Percentiles rank a stretch among this genome's conserved stretches.
These are phyloP conservation scores for Omphaloscelis lunosa DNA, from an alignment of 2,888 invertebrate species.

Conservation along the genomic window DNA sequence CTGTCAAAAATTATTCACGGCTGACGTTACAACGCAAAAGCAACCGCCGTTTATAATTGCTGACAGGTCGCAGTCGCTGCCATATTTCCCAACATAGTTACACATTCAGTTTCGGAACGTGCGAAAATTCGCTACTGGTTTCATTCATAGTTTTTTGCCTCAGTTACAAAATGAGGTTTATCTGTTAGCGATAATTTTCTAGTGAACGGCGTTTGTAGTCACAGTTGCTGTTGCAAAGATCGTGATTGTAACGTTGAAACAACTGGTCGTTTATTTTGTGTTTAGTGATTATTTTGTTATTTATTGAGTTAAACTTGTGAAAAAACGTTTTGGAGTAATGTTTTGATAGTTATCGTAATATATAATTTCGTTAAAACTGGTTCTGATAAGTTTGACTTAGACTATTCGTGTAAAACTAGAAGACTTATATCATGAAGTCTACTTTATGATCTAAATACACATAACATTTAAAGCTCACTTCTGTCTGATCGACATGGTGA, in stretches of 20 bases:
- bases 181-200: slow-evolving; percentile 51
- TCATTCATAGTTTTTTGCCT: slow-evolving; percentile 62
- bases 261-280: slow-evolving; percentile 50
- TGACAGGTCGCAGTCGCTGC: slow-evolving; percentile 31
- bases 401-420: not conserved
- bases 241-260: slow-evolving; percentile 49
- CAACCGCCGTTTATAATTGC: slow-evolving; percentile 41
- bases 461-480: not conserved
- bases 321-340: slow-evolving; percentile 34
- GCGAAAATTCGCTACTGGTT: slow-evolving; percentile 62
- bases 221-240: slow-evolving; percentile 44
- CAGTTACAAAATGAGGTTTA: slow-evolving; percentile 62
- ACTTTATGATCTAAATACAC: not conserved
- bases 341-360: slow-evolving; percentile 42
- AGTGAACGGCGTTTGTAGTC: slow-evolving; percentile 52
- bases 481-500: not conserved
- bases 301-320: slow-evolving; percentile 44
- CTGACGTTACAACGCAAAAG: slow-evolving; percentile 38
- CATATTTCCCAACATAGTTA: slow-evolving; percentile 64
- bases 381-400: slow-evolving; percentile 6
- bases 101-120: slow-evolving; percentile 61
- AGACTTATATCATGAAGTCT: not conserved
- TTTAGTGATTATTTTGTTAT: slow-evolving; percentile 42
- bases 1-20: slow-evolving; percentile 35
- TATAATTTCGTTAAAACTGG: not conserved